These are phyloP conservation scores for Apodemia duryi DNA, from an alignment of 2,888 invertebrate genomes.

Conservation along the genomic window DNA sequence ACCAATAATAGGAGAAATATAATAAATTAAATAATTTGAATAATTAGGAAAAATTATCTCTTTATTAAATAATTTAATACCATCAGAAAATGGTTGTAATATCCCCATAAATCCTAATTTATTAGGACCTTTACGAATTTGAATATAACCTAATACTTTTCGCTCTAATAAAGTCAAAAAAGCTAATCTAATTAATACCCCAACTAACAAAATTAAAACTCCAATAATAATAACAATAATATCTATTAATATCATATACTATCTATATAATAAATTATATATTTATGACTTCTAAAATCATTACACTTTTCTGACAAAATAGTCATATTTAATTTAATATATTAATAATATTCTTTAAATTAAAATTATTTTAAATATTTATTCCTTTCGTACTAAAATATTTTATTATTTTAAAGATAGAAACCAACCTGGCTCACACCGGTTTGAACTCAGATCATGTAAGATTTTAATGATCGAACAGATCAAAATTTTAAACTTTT, in stretches of 20 bases:
- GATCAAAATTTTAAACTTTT: constrained; percentile 84
- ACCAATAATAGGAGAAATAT: constrained; percentile 78
- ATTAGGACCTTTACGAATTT: constrained; percentile 79
- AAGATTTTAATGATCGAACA: constrained; percentile 91
- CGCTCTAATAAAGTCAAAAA: constrained; percentile 87
- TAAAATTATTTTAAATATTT: constrained; percentile 77
- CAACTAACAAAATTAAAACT: constrained; percentile 76
- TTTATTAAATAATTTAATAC: constrained; percentile 85
- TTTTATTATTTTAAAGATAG: constrained; percentile 82
- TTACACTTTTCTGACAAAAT: constrained; percentile 84
- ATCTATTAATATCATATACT: constrained; percentile 49
- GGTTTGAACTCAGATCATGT: constrained; percentile 95
- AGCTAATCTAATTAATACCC: constrained; percentile 82
- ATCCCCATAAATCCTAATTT: constrained; percentile 60
- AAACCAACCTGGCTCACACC: constrained; percentile 92
- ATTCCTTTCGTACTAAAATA: constrained; percentile 91
- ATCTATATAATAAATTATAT: constrained; percentile 65
- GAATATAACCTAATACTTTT: constrained; percentile 83
- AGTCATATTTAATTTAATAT: constrained; percentile 41
- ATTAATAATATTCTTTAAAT: constrained; percentile 50
- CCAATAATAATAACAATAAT: constrained; percentile 62
- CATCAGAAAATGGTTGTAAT: constrained; percentile 79
- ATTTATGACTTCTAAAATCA: constrained; percentile 84
- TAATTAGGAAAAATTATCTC: constrained; percentile 77
- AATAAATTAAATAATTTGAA: constrained; percentile 81